Percentiles rank a stretch among this genome's conserved stretches.
phyloP scores from a whole-genome alignment of 2,888 invertebrate genomes.

The Flabesymbios commensalis region DNA sequence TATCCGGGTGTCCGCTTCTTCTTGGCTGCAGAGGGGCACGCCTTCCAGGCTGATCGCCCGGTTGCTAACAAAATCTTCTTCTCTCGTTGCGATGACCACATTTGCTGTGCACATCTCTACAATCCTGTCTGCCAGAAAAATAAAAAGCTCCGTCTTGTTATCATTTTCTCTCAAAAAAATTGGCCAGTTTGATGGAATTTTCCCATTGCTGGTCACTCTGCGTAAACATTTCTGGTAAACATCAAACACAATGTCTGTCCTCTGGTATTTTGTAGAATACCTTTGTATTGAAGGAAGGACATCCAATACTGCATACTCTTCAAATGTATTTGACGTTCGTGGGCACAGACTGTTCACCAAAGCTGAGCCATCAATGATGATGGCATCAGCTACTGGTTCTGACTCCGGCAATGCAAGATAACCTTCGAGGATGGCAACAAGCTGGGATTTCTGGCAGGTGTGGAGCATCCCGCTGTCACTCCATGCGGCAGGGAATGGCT shows the following conservation, averaged over 20 bases:
- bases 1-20: conserved; percentile 31
- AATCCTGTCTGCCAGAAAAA: conserved; percentile 28
- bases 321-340: conserved; percentile 20
- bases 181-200: not conserved
- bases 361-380: conserved; percentile 24
- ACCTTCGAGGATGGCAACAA: conserved; percentile 17
- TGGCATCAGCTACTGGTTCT: conserved; percentile 15
- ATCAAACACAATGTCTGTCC: conserved; percentile 29
- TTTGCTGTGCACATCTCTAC: conserved; percentile 7
- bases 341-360: conserved; percentile 18
- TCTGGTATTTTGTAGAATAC: conserved; percentile 16
- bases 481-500: conserved; percentile 25
- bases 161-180: not conserved
- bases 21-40: conserved; percentile 25
- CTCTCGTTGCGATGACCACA: conserved; percentile 28
- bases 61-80: conserved; percentile 18
- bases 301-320: conserved; percentile 22
- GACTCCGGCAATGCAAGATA: conserved; percentile 11
- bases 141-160: conserved; percentile 23
- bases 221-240: conserved; percentile 10
- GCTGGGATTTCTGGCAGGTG: conserved; percentile 25
- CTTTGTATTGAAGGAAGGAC: conserved; percentile 5
- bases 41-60: not conserved
- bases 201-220: not conserved
- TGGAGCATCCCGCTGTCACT: conserved; percentile 27